Base-by-base conservation (phyloP, 2,888 invertebrate species). In the Arctia plantaginis region DNA sequence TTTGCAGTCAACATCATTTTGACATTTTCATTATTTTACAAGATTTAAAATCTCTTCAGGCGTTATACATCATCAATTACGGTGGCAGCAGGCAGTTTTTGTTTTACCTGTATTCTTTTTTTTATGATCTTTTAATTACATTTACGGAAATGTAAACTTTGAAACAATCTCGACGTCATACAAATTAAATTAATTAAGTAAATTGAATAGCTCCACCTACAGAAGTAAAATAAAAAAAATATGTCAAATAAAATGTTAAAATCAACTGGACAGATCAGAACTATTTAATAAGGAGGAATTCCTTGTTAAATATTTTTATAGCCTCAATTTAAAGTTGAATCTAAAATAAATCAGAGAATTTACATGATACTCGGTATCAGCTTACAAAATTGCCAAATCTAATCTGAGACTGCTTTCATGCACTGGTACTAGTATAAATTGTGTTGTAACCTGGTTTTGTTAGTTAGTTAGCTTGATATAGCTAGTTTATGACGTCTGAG, bases 401-500 rank as follows among this genome's bases (percentile, higher is more conserved):
- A 72, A 59, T 39, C 30, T 44, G 27, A 64, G 68, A 69, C 73
- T 41, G 6, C 62, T 66, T 65, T 44, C 47, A 76, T 73, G 41
- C 27, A 27, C 18, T 41, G 44, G 23, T 44, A 67, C 55, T n/a
- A n/a, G 23, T 18, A 10, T 55, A 55, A 66, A 70, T 18, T 41
- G 55, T 66, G 65, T 64, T 75, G 66, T 76, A 69, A 84, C 80
- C 74, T 55, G 69, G 75, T 74, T 78, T 73, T 72, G 79, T 76
- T 79, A 77, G 79, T 77, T n/a, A 69, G 76, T 66, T 64, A 30
- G 10, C 66, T 82, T 76, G 35, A 64, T 77, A 73, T 66, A 76
- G 74, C 77, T 77, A 75, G 75, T 82, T 77, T 75, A 78, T 76
- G 44, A 78, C 62, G 77, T 74, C 71, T 73, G 80, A 71, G 78